Percentiles rank a stretch among this genome's conserved stretches.
Conservation (phyloP, 2,888 invertebrate genomes). For the Synanthedon myopaeformis region DNA sequence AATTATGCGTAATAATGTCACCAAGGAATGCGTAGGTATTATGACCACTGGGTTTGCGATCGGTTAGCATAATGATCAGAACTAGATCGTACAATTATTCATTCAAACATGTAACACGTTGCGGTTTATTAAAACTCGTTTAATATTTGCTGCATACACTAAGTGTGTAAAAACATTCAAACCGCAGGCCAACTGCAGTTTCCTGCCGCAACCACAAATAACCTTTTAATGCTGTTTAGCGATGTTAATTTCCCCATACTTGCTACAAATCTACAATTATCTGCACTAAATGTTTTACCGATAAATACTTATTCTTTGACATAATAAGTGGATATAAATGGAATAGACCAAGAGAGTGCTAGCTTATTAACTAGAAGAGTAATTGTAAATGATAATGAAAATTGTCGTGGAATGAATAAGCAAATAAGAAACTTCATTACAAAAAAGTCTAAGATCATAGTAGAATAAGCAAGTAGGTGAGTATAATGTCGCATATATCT, state of each 20-base stretch:
- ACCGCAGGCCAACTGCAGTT: slow-evolving; percentile 50
- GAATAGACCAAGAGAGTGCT: no score
- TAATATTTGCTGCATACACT: slow-evolving; percentile 23
- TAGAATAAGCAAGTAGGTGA: no score
- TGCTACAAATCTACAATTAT: not conserved
- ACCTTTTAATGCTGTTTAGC: slow-evolving; percentile 47
- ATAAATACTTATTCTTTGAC: not conserved
- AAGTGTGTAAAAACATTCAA: slow-evolving; percentile 34
- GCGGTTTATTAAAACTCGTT: slow-evolving; percentile 25
- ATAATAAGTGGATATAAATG: no score
- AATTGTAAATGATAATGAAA: no score
- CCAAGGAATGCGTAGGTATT: slow-evolving; percentile 7
- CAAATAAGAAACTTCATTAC: no score
- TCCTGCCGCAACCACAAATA: slow-evolving; percentile 58
- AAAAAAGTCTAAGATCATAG: no score
- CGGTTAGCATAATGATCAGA: slow-evolving; percentile 5
- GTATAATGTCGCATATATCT: no score
- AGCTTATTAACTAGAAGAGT: no score
- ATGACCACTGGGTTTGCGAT: slow-evolving; percentile 6
- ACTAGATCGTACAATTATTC: slow-evolving; percentile 21
- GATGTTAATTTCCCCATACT: slow-evolving; percentile 28
- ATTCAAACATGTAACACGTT: slow-evolving; percentile 6
- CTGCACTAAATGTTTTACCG: not conserved
- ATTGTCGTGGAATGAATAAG: no score
- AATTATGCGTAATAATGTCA: not conserved